Evolutionary conservation across 1,140 invertebrate genomes (phyloP).

Genomic region (Thalassaphorura encarpata): DNA sequence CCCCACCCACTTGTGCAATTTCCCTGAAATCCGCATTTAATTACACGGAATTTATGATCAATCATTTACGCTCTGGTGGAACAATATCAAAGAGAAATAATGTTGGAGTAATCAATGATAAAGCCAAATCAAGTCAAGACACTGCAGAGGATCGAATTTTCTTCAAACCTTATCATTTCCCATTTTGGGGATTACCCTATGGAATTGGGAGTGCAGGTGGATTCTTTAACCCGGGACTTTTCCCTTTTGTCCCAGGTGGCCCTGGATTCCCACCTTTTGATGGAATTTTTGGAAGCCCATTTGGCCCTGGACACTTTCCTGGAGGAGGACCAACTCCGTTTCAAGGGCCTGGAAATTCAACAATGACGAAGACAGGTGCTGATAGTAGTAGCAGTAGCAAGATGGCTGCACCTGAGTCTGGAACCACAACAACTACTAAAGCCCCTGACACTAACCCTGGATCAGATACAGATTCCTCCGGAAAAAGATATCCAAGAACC

Average conservation of each 20-base stretch:
- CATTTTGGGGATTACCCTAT: slow-evolving; percentile 31
- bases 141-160: slow-evolving; percentile 25
- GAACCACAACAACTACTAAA: neutral
- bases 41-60: too few species aligned
- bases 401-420: neutral
- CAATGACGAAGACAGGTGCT: neutral
- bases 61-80: too few species aligned
- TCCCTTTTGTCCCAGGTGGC: slow-evolving; percentile 31
- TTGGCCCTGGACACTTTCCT: slow-evolving; percentile 29
- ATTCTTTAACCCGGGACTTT: slow-evolving; percentile 30
- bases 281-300: slow-evolving; percentile 30
- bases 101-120: too few species aligned
- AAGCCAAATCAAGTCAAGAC: slow-evolving; percentile 1
- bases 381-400: neutral
- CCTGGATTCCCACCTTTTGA: slow-evolving; percentile 28
- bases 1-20: too few species aligned
- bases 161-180: slow-evolving; percentile 29
- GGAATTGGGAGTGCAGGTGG: slow-evolving; percentile 29
- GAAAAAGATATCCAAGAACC: too few species aligned
- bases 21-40: too few species aligned
- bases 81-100: too few species aligned
- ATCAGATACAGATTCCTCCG: too few species aligned
- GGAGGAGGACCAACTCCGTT: slow-evolving; percentile 22
- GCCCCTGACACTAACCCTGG: too few species aligned
- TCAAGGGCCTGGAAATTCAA: neutral